Evolutionary conservation across 1,140 invertebrate species (phyloP).

Genomic region (Belonocnema kinseyi): DNA sequence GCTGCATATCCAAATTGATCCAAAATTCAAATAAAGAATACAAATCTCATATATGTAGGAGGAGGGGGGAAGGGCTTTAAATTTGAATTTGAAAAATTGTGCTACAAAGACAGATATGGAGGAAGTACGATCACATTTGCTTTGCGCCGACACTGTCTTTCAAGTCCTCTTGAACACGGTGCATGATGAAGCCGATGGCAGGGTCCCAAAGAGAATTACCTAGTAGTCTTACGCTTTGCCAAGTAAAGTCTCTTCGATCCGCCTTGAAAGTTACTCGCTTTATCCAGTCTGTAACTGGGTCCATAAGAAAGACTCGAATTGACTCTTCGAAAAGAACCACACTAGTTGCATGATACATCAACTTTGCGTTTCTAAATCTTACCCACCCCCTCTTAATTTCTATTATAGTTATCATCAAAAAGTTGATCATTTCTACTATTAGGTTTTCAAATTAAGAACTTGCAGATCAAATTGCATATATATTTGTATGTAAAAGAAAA

Average conservation of each 20-base stretch:
- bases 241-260: conserved; percentile 68
- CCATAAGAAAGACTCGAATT: conserved; percentile 61
- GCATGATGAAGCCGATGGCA: conserved; percentile 66
- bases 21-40: too few relatives aligned
- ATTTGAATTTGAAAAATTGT: background rate
- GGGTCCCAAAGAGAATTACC: conserved; percentile 72
- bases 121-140: background rate
- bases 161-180: conserved; percentile 52
- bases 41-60: too few relatives aligned
- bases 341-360: conserved; percentile 60
- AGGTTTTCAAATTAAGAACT: too few relatives aligned
- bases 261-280: conserved; percentile 65
- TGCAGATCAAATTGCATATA: too few relatives aligned
- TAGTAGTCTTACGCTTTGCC: conserved; percentile 67
- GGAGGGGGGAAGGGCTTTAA: too few relatives aligned
- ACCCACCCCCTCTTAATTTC: background rate
- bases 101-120: background rate
- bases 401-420: background rate
- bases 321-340: conserved; percentile 54
- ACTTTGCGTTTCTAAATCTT: background rate
- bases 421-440: too few relatives aligned
- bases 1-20: too few relatives aligned
- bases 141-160: background rate
- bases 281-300: conserved; percentile 52
- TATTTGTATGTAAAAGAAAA: too few relatives aligned